Base-by-base conservation (phyloP, 2,888 invertebrate genomes). In the Cephonodes hylas region DNA sequence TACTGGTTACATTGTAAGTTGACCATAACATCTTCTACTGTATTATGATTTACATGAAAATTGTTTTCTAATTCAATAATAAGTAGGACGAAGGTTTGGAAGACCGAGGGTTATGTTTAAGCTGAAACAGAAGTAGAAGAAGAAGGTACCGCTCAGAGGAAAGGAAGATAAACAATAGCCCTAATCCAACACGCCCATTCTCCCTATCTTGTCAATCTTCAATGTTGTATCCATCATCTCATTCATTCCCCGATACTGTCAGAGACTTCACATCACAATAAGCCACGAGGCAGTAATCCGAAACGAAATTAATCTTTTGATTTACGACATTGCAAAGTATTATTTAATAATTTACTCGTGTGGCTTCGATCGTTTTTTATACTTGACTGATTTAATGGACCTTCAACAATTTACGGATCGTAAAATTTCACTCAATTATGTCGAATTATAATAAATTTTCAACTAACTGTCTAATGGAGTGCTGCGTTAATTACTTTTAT, bases 381-480 rank as follows among this genome's bases (percentile, higher is more conserved):
- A 38, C 38, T 53, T 18, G 31, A 53, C 27, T 53, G 18, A 31
- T 53, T 53, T 53, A 53, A 53, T 53, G 31, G 10, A 18, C 27
- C 53, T 27, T 18, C 53, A 18, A 18, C 27, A 25, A n/a, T 46
- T 23, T 46, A 25, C 25, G 18, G 53, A 53, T 53, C 53, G 53
- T 53, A 31, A 53, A 53, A 53, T 53, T 53, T 53, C 31, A 10
- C 31, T 31, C 27, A 27, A 31, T 53, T 53, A 31, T 53, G 31
- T 53, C 53, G 18, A 53, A 53, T 27, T 53, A 31, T 53, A 53
- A 53, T 53, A 53, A 53, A 53, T 53, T 31, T 53, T 31, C 31
- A 53, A 53, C 53, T 31, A 53, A 31, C 18, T 27, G 18, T 25
- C 44, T 2, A 10, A 18, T n/a, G 27, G 6, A 0, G 10, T 15